These are phyloP conservation scores for Melanerpes formicivorus DNA, from an alignment of 2,113 vertebrate species.

Conservation along the genomic window DNA sequence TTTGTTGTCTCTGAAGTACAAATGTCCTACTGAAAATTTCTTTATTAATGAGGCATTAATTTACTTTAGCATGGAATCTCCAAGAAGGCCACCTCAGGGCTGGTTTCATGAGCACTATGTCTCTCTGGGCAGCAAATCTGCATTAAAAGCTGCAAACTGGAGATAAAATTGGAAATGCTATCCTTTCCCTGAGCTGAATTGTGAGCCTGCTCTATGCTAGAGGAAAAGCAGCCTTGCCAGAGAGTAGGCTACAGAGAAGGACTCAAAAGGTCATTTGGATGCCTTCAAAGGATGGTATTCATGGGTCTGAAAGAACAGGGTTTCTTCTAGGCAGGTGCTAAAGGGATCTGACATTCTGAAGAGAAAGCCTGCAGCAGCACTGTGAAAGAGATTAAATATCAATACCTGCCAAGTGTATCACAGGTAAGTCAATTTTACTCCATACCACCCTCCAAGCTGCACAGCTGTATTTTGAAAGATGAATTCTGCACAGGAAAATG, in stretches of 20 bases:
- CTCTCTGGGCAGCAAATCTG: constrained; percentile 14
- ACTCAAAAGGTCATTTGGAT: constrained; percentile 28
- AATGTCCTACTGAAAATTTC: background rate
- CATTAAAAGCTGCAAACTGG: constrained; percentile 1
- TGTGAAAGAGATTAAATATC: background rate
- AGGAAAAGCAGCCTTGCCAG: background rate
- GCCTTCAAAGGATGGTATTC: background rate
- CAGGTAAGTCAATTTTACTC: background rate
- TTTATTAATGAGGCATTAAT: background rate
- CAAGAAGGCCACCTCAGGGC: background rate
- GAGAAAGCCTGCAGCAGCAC: background rate
- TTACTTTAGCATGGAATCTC: background rate
- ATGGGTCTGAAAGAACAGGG: background rate
- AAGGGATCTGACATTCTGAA: background rate
- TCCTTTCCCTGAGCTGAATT: background rate
- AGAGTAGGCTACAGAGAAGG: background rate
- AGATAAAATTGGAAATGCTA: constrained; percentile 25
- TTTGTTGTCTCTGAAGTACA: background rate
- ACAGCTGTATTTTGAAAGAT: background rate
- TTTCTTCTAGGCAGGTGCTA: background rate
- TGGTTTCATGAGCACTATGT: background rate
- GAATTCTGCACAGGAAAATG: background rate
- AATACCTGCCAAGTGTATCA: background rate
- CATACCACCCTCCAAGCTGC: background rate
- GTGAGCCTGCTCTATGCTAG: background rate